Evolutionary conservation across 1,140 invertebrate species (phyloP).

Genomic region (Caenorhabditis latens): DNA sequence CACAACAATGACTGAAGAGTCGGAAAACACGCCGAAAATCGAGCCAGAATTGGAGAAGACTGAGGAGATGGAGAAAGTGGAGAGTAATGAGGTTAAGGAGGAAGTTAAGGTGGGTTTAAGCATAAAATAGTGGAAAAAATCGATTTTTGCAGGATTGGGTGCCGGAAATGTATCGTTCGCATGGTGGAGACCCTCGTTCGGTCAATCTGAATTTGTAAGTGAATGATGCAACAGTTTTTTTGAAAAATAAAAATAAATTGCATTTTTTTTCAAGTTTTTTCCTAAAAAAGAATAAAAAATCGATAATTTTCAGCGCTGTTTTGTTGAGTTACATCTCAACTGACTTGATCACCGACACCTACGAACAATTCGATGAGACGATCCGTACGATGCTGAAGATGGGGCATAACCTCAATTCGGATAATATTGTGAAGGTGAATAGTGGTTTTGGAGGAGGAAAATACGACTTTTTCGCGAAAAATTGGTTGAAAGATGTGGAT

Average conservation of each 20-base stretch:
- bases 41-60: neutral
- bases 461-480: neutral
- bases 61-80: neutral
- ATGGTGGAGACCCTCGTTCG: slow-evolving; percentile 4
- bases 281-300: neutral
- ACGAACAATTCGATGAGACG: slow-evolving; percentile 27
- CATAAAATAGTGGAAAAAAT: neutral
- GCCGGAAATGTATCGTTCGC: neutral
- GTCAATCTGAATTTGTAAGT: neutral
- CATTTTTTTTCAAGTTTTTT: neutral
- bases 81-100: neutral
- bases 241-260: neutral
- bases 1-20: neutral
- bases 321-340: neutral
- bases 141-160: slow-evolving; percentile 22
- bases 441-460: neutral
- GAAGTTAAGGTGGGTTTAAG: neutral
- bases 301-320: neutral
- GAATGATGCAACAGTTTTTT: slow-evolving; percentile 10
- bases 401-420: neutral
- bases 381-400: neutral
- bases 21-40: neutral
- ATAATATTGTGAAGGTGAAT: neutral
- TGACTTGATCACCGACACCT: neutral
- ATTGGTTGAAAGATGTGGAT: too few relatives aligned